These are phyloP conservation scores for Grammomys surdaster DNA, from an alignment of 2,113 vertebrate genomes.

Conservation along the genomic window DNA sequence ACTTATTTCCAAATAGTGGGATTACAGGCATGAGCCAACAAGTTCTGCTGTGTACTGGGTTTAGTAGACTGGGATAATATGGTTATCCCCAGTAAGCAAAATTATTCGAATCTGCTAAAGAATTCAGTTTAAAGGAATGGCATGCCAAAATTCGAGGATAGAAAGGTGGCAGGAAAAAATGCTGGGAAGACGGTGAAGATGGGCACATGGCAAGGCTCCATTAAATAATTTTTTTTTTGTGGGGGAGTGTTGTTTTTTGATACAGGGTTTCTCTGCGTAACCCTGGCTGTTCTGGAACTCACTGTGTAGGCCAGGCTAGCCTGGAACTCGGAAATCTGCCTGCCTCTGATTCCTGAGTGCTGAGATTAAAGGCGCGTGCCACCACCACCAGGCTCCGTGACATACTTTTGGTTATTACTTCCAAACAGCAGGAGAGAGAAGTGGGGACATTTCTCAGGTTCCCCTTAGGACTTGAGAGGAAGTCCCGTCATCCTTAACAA, in stretches of 20 bases:
- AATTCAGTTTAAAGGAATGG: slow-evolving; percentile 4
- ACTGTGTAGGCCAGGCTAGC: background rate
- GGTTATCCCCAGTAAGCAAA: slow-evolving; percentile 45
- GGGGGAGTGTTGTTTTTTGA: background rate
- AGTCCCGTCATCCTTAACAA: background rate
- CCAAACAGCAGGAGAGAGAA: background rate
- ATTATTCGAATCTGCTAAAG: slow-evolving; percentile 36
- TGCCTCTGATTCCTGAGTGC: background rate
- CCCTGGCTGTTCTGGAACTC: too few relatives aligned
- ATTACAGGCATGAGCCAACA: background rate
- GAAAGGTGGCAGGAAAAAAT: background rate
- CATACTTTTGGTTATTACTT: background rate
- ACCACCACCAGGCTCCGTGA: background rate
- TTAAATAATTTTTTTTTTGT: background rate
- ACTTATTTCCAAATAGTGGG: background rate
- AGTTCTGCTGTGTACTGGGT: background rate
- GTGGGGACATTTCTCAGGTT: background rate
- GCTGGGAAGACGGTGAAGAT: background rate
- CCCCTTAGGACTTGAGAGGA: background rate
- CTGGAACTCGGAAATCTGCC: background rate
- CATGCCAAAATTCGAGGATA: background rate
- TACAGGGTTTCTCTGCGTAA: background rate
- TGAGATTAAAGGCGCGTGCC: background rate
- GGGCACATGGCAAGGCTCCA: background rate
- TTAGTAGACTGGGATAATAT: slow-evolving; percentile 53